These are phyloP conservation scores for Ptychadena robeensis DNA, from an alignment of 2,797 vertebrate species.

Conservation along the genomic window DNA sequence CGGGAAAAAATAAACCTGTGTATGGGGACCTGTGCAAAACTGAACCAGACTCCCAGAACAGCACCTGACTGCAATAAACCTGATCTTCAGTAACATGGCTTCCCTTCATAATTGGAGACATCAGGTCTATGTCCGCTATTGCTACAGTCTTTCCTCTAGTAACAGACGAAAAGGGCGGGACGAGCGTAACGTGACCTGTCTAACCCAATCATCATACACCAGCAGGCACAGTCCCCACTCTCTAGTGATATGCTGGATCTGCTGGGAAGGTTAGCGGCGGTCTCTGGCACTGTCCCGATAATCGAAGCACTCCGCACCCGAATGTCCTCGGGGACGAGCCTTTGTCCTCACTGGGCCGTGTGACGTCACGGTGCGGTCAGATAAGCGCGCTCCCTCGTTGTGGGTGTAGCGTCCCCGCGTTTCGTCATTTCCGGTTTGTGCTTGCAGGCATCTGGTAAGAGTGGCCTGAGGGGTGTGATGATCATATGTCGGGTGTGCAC, in stretches of 20 bases:
- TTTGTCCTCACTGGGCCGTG: neutral
- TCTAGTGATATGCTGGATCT: neutral
- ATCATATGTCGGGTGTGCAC: neutral
- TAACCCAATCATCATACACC: neutral
- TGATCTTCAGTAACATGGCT: slow-evolving; percentile 25
- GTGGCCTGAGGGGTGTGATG: neutral
- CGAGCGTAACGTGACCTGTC: neutral
- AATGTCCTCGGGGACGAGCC: neutral
- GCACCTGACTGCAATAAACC: neutral
- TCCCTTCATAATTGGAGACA: neutral
- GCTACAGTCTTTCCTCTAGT: neutral
- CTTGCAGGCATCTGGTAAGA: slow-evolving; percentile 36
- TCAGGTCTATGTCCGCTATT: no score
- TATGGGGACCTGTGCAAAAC: no score
- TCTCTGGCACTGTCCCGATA: neutral
- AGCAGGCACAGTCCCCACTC: neutral
- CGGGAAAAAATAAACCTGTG: no score
- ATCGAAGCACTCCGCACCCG: neutral
- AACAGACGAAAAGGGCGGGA: no score
- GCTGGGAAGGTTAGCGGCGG: neutral
- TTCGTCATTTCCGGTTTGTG: slow-evolving; percentile 29
- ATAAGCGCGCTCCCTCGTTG: neutral
- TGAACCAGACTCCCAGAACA: neutral
- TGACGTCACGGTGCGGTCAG: neutral
- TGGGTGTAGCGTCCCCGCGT: neutral